A percentile compares a stretch with the other conserved stretches of the same genome.
phyloP scores from a whole-genome alignment of 2,888 invertebrate species.

The Morinoia aosen region DNA sequence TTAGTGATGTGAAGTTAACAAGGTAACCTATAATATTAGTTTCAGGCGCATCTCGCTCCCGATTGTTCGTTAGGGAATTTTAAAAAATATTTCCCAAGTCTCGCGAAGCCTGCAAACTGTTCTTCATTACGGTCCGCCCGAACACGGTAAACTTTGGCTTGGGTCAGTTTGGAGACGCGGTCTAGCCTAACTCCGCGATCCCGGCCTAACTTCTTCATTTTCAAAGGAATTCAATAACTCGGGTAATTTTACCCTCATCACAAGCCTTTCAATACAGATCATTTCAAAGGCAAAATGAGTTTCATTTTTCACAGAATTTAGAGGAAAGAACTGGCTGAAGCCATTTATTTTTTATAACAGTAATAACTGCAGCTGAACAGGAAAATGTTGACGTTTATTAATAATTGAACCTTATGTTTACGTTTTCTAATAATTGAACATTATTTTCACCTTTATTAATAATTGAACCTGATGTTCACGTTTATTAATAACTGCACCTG shows the following conservation, averaged over 20 bases:
- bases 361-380: too few relatives aligned
- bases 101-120: not conserved
- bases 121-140: not conserved
- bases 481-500: too few relatives aligned
- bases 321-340: not conserved
- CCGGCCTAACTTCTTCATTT: constrained; percentile 45
- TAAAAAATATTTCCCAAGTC: not conserved
- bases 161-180: constrained; percentile 47
- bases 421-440: too few relatives aligned
- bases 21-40: not conserved
- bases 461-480: too few relatives aligned
- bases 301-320: not conserved
- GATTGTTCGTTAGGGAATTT: not conserved
- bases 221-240: constrained; percentile 50
- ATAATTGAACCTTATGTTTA: too few relatives aligned
- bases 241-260: constrained; percentile 44
- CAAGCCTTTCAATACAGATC: constrained; percentile 13
- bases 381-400: too few relatives aligned
- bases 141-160: constrained; percentile 35
- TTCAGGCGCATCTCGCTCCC: not conserved
- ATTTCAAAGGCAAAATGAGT: not conserved
- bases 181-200: not conserved
- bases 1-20: not conserved
- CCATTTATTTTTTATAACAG: too few relatives aligned
- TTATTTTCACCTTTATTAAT: too few relatives aligned